Conservation (phyloP, 2,113 vertebrate genomes). For the Tapirus terrestris region DNA sequence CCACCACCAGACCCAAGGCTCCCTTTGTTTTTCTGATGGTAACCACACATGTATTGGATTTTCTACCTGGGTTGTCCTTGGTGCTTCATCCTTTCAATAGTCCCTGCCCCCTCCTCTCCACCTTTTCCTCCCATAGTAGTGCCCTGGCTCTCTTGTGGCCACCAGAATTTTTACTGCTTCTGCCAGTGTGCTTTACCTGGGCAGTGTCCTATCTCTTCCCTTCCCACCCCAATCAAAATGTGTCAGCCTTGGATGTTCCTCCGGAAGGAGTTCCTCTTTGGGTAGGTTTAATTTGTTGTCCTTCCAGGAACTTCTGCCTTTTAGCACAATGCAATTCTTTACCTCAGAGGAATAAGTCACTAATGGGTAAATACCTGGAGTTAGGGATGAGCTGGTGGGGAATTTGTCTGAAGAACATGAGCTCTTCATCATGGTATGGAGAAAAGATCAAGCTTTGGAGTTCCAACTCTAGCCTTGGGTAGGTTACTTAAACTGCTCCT, state of each 20-base stretch:
- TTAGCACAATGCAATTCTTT: not conserved
- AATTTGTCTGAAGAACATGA: constrained; percentile 1
- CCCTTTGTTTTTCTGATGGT: not conserved
- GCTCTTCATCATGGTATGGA: not conserved
- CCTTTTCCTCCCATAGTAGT: not conserved
- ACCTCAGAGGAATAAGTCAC: not conserved
- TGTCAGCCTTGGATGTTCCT: not conserved
- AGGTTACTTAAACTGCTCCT: not conserved
- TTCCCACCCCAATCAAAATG: not conserved
- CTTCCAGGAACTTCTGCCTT: not conserved
- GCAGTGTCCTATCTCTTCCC: not conserved
- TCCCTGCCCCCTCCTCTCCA: not conserved
- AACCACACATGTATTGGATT: not conserved
- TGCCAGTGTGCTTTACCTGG: not conserved
- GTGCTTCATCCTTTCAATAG: not conserved
- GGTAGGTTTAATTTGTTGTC: constrained; percentile 4
- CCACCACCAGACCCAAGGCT: not conserved
- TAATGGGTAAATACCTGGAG: not conserved
- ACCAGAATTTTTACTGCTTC: not conserved
- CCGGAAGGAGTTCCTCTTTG: not conserved
- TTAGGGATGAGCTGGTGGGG: not conserved
- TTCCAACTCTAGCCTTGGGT: not conserved
- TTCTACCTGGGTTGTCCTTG: not conserved
- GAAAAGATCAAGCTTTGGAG: not conserved
- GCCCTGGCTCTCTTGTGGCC: not conserved